Conservation (phyloP, 2,888 invertebrate genomes). For the Pseudococcus viburni region DNA sequence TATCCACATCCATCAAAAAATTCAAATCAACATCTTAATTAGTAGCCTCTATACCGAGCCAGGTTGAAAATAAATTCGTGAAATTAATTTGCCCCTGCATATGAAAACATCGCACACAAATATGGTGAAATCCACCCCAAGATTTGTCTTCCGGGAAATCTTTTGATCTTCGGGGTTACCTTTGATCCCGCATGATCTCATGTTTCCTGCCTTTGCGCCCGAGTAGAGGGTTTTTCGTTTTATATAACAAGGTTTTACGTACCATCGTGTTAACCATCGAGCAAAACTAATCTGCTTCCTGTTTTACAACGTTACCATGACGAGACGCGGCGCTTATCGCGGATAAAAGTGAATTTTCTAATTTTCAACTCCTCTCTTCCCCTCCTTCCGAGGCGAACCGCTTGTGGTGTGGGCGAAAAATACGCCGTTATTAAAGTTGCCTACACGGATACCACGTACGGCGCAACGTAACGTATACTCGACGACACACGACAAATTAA, state of each 20-base stretch:
- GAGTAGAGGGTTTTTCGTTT: constrained; percentile 40
- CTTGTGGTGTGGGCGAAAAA: background rate
- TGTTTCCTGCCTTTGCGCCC: constrained; percentile 44
- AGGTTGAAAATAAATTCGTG: constrained; percentile 24
- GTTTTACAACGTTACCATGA: constrained; percentile 23
- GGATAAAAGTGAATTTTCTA: constrained; percentile 44
- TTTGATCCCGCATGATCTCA: constrained; percentile 53
- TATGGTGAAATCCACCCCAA: constrained; percentile 21
- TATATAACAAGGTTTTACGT: constrained; percentile 31
- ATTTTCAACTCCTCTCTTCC: background rate
- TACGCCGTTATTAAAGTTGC: constrained; percentile 33
- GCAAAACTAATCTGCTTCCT: constrained; percentile 44
- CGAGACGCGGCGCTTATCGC: constrained; percentile 11
- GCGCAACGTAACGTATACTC: background rate
- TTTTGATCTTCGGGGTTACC: constrained; percentile 54
- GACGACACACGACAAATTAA: constrained; percentile 1
- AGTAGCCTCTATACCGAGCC: background rate
- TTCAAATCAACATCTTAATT: constrained; percentile 14
- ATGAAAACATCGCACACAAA: background rate
- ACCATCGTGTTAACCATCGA: background rate
- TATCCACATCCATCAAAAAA: constrained; percentile 1
- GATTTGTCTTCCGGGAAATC: constrained; percentile 54
- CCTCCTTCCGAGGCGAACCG: background rate
- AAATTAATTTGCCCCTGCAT: constrained; percentile 44
- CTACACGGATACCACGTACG: background rate